Conservation (phyloP, 2,113 vertebrate genomes). For the Burhinus bistriatus region DNA sequence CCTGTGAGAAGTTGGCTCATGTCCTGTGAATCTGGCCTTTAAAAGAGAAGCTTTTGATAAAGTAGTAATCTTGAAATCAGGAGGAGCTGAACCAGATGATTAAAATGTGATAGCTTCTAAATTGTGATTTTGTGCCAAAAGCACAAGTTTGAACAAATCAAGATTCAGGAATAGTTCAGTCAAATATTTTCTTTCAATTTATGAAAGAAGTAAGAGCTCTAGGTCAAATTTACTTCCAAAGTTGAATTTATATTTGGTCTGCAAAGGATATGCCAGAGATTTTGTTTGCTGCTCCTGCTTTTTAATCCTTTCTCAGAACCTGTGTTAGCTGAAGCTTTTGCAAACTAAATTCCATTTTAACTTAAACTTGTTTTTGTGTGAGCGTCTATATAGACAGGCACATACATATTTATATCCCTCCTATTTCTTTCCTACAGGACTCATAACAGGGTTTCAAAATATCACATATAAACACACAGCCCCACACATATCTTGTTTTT, state of each 20-base stretch:
- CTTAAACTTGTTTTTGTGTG: background rate
- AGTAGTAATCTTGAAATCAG: background rate
- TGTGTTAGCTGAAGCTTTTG: background rate
- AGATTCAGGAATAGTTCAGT: background rate
- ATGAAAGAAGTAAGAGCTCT: background rate
- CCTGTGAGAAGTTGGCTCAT: background rate
- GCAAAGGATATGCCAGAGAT: background rate
- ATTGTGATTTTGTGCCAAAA: background rate
- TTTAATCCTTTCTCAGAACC: slow-evolving; percentile 14
- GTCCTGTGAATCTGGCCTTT: background rate
- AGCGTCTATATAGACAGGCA: background rate
- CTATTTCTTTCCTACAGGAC: background rate
- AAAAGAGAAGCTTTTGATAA: background rate
- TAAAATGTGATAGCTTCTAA: background rate
- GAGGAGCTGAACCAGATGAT: background rate
- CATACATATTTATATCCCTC: background rate
- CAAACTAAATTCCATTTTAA: background rate
- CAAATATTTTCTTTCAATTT: slow-evolving; percentile 52
- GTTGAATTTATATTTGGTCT: slow-evolving; percentile 7
- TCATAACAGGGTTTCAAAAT: background rate
- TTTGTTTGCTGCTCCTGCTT: slow-evolving; percentile 6
- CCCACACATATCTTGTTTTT: background rate
- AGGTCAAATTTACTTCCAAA: slow-evolving; percentile 16
- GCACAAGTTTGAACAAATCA: background rate
- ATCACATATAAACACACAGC: background rate